Percentiles rank a stretch among this genome's conserved stretches.
These are phyloP conservation scores for Patiria pectinifera DNA, from an alignment of 53 echinoderm and acorn worm genomes.

Conservation along the genomic window DNA sequence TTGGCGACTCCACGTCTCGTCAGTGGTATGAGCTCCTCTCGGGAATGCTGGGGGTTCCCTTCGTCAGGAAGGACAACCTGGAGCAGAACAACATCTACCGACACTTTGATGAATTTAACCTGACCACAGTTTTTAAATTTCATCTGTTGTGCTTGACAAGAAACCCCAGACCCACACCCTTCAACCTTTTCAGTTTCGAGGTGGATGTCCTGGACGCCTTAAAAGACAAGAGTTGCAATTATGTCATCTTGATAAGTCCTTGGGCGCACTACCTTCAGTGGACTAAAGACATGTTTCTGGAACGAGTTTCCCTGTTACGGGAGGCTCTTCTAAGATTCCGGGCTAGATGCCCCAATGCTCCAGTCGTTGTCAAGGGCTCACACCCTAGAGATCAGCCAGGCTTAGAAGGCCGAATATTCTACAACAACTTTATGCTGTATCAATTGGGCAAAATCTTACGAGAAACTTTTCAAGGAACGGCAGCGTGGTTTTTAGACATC, in stretches of 20 bases:
- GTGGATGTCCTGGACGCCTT: conserved; percentile 45
- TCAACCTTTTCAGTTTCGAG: conserved; percentile 53
- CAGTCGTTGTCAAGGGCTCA: conserved; percentile 54
- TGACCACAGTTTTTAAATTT: conserved; percentile 60
- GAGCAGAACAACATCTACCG: conserved; percentile 34
- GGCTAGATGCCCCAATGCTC: conserved; percentile 50
- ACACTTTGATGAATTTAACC: conserved; percentile 21
- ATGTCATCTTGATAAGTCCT: conserved; percentile 60
- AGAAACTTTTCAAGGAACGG: conserved; percentile 31
- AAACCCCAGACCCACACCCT: conserved; percentile 3
- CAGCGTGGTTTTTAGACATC: conserved; percentile 40
- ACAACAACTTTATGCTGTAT: conserved; percentile 38
- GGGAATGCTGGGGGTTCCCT: conserved; percentile 6
- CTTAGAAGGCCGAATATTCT: conserved; percentile 5
- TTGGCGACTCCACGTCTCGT: conserved; percentile 60
- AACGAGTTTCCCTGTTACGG: conserved; percentile 43
- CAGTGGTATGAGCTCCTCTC: conserved; percentile 39
- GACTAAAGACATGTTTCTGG: conserved; percentile 50
- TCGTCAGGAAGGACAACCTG: conserved; percentile 10
- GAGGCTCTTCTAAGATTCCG: conserved; percentile 47
- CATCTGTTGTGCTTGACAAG: conserved; percentile 47
- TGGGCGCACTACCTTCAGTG: conserved; percentile 69
- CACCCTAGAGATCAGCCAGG: conserved; percentile 46
- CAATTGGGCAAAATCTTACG: conserved; percentile 28
- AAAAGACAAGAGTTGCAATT: conserved; percentile 19